Percentiles rank a stretch among this genome's conserved stretches.
Evolutionary conservation across 30 jellyfish, hydroid and myxozoan species (phyloP).

Genomic region (Chrysaora quinquecirrha): DNA sequence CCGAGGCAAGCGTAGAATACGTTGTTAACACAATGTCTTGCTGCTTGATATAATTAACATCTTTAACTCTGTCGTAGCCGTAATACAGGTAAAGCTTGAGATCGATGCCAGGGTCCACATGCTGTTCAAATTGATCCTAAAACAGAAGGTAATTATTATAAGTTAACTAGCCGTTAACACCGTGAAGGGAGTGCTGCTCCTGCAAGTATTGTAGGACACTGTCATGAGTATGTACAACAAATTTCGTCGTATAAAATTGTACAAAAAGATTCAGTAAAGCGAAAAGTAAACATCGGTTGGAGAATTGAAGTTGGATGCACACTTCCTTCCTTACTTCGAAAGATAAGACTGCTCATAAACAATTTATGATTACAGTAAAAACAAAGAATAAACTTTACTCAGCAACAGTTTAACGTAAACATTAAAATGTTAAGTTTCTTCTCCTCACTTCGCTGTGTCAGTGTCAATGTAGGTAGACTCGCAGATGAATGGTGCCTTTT

Average conservation of each 20-base stretch:
- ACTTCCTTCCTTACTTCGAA: neutral
- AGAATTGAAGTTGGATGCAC: neutral
- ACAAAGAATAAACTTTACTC: no score
- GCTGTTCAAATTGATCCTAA: constrained; percentile 68
- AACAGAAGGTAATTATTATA: neutral
- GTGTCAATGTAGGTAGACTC: no score
- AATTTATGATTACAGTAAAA: no score
- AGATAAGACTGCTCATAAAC: no score
- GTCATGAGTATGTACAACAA: no score
- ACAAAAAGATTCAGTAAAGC: no score
- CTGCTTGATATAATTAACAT: constrained; percentile 41
- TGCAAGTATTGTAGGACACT: neutral
- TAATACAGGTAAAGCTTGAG: constrained; percentile 59
- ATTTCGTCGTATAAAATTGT: no score
- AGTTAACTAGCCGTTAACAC: no score
- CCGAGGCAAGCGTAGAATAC: constrained; percentile 62
- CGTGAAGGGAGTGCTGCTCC: neutral
- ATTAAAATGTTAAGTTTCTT: no score
- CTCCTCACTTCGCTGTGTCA: no score
- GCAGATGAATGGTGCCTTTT: no score
- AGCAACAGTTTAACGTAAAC: no score
- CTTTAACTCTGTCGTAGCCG: constrained; percentile 75
- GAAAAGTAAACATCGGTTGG: neutral
- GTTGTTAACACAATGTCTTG: constrained; percentile 74
- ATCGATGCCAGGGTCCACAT: constrained; percentile 65